Evolutionary conservation across 2,888 invertebrate species (phyloP).

Genomic region (Gryllus longicercus): DNA sequence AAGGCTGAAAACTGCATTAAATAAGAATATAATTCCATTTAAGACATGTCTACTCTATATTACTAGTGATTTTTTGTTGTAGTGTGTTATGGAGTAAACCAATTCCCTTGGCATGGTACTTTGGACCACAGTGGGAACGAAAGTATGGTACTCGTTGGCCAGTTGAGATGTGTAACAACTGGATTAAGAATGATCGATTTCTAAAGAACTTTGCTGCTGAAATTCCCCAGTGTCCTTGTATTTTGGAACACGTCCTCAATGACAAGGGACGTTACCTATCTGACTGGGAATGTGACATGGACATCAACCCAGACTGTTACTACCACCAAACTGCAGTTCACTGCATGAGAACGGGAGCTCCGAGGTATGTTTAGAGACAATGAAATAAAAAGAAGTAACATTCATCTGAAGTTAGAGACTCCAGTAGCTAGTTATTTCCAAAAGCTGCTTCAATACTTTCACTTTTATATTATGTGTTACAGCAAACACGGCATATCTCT

Average conservation of each 20-base stretch:
- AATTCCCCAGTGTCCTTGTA: constrained; percentile 84
- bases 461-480: too few species aligned
- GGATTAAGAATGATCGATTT: constrained; percentile 81
- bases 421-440: too few species aligned
- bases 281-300: constrained; percentile 85
- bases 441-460: too few species aligned
- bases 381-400: too few species aligned
- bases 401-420: too few species aligned
- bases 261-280: constrained; percentile 93
- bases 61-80: not conserved
- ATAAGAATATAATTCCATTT: too few species aligned
- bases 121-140: constrained; percentile 82
- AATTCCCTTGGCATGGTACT: constrained; percentile 91
- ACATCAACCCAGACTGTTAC: constrained; percentile 82
- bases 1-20: too few species aligned
- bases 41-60: not conserved
- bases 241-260: constrained; percentile 79
- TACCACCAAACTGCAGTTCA: constrained; percentile 87
- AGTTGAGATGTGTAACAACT: constrained; percentile 77
- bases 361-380: constrained; percentile 61
- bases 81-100: constrained; percentile 85
- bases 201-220: constrained; percentile 82
- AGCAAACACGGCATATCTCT: too few species aligned
- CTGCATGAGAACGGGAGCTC: constrained; percentile 87
- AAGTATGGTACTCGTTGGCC: constrained; percentile 80